A percentile compares a stretch with the other conserved stretches of the same genome.
phyloP scores from a whole-genome alignment of 2,113 vertebrate genomes.

The Cheilinus undulatus region DNA sequence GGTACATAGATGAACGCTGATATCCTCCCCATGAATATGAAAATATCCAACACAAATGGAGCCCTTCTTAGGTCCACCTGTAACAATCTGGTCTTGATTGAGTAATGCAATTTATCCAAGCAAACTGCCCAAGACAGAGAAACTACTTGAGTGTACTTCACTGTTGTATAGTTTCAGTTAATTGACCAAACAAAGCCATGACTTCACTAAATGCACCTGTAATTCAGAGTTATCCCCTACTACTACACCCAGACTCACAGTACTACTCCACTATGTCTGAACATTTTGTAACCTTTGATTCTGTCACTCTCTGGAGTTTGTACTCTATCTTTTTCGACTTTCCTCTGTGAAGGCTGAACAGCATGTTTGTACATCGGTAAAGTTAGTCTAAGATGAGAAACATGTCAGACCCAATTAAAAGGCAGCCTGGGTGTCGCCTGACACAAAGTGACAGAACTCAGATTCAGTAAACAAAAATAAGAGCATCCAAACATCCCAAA shows the following conservation, averaged over 20 bases:
- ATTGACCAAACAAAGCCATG: too few species aligned
- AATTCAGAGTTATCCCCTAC: conserved; percentile 43
- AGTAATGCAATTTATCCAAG: too few species aligned
- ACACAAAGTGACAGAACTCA: conserved; percentile 79
- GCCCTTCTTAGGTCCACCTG: too few species aligned
- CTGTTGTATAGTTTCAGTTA: too few species aligned
- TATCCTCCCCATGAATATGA: too few species aligned
- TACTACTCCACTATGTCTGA: conserved; percentile 65
- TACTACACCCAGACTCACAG: conserved; percentile 24
- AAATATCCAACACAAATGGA: too few species aligned
- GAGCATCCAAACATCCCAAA: conserved; percentile 80
- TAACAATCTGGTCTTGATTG: too few species aligned
- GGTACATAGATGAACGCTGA: too few species aligned
- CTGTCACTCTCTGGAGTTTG: conserved; percentile 78
- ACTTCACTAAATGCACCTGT: background rate
- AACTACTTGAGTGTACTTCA: too few species aligned
- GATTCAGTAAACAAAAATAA: conserved; percentile 81
- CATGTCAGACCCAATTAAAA: conserved; percentile 81
- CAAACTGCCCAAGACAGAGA: too few species aligned
- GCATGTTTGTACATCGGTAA: conserved; percentile 81
- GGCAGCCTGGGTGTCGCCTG: conserved; percentile 62
- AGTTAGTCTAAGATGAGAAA: conserved; percentile 80
- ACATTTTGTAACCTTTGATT: conserved; percentile 85
- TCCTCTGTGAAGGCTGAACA: conserved; percentile 78
- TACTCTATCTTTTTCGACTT: conserved; percentile 72